Evolutionary conservation across 2,113 vertebrate species (phyloP).

Genomic region (Lipophrys pholis): DNA sequence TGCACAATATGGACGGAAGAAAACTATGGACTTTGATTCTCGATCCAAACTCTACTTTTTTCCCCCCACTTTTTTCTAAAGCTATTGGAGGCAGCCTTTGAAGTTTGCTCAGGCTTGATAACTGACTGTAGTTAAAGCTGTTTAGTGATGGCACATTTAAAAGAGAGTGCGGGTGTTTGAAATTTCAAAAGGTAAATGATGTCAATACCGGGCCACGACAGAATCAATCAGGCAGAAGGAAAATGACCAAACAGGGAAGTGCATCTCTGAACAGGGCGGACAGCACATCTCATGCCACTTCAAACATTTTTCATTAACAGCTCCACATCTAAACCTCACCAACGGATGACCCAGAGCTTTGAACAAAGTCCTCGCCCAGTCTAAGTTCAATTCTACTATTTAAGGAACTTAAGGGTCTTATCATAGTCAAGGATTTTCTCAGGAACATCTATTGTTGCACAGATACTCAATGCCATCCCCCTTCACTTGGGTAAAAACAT

Average conservation of each 20-base stretch:
- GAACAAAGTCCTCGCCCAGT: not conserved
- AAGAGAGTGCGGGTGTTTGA: conserved; percentile 37
- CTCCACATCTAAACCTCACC: not conserved
- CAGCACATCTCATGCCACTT: not conserved
- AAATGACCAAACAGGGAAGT: conserved; percentile 1
- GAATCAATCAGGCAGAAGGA: conserved; percentile 20
- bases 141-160: conserved; percentile 46
- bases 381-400: too few relatives aligned
- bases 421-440: not conserved
- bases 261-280: not conserved
- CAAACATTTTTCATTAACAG: not conserved
- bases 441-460: not conserved
- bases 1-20: conserved; percentile 20
- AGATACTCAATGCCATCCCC: too few relatives aligned
- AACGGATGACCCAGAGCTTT: not conserved
- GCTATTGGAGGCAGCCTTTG: conserved; percentile 35
- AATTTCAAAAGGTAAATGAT: conserved; percentile 54
- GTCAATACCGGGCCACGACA: conserved; percentile 7
- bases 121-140: conserved; percentile 39
- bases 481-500: too few relatives aligned
- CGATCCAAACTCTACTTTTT: not conserved
- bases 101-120: conserved; percentile 59
- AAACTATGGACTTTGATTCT: conserved; percentile 39
- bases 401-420: too few relatives aligned
- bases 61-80: conserved; percentile 4